Base-by-base conservation (phyloP, 2,797 vertebrate genomes). In the Alauda arvensis region DNA sequence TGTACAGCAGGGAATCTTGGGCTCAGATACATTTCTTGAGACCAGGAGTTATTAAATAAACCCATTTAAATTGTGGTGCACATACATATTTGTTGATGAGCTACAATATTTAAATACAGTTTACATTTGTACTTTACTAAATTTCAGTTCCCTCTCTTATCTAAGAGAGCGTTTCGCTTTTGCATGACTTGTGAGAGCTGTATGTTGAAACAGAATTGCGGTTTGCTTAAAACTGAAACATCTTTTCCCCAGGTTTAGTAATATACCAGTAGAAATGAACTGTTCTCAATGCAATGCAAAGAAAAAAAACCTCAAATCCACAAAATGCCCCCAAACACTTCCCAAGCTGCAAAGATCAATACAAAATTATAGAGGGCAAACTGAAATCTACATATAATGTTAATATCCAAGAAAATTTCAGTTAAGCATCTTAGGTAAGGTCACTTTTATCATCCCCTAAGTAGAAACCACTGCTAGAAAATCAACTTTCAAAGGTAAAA, bases 141-240 rank as follows among this genome's bases (percentile, higher is more conserved):
- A 75, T 92, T 92, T 93, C 71, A 82, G 46, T 93, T 92, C 83
- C 65, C 12, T 61, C 12, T 86, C 19, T 83, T 31, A 59, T 10
- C 31, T 71, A 40, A 77, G 34, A 85, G 81, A 61, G 12, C 3
- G 45, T 80, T 90, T 71, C 65, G 55, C 10, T 71, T 83, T 71
- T 87, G 83, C 63, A 28, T 29, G 37, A 77, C 37, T 0, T 51
- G 52, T n/a, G 56, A 86, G 81, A 83, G 33, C 76, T 49, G 37
- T 46, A 19, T 66, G 34, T 57, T 70, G 67, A 92, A 91, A 88
- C 28, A 5, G 67, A 87, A 37, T 2, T 82, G 90, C 53, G 90
- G 87, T 87, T 92, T 85, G 31, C 29, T 88, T 74, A 53, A 90
- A 91, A 90, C 52, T 14, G 69, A 88, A 91, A 91, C 55, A 14